Base-by-base conservation (phyloP, 2,888 invertebrate species). In the Therioaphis trifolii region DNA sequence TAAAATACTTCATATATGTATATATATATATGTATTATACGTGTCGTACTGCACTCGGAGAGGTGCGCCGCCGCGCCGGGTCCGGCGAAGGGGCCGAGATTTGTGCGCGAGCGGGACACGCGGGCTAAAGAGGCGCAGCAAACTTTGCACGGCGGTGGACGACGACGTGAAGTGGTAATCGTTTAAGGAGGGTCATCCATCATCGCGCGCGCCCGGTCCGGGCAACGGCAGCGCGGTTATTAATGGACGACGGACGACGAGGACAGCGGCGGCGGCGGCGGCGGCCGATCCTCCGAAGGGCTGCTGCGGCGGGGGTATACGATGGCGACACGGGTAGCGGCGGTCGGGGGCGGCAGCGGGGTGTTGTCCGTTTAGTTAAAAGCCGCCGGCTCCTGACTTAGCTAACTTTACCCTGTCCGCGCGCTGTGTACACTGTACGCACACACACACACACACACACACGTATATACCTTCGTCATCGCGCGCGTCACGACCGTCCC, bases 161-260 rank as follows among this genome's bases (percentile, higher is more conserved):
- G 35, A 35, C 7, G 61, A 82, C 18, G 49, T 74, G 72, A 63
- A 72, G 82, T 74, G 80, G 72, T 80, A 72, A 82, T 82, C 82
- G 82, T 74, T 82, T 82, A n/a, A 82, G 82, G 82, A 74, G 82
- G 82, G 82, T 74, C 82, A 82, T 82, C 82, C 82, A 82, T 82
- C 82, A 82, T 82, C 74, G 63, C 49, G 66, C 21, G 24, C 55
- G 35, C 35, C 35, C 7, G 72, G 80, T 80, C 80, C 72, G 80
- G 35, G 43, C 35, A 7, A 7, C 35, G 35, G 35, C 35, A 7
- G 35, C 35, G 40, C 46, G 72, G 72, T 82, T 72, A 82, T 82
- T 82, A 74, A 63, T 71, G 71, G 49, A 35, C 72, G 82, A 43
- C 27, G 58, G 15, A 58, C 58, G 24, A 3, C 15, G 61, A 4